Evolutionary conservation across 1,140 invertebrate genomes (phyloP).

Genomic region (Nylanderia fulva): DNA sequence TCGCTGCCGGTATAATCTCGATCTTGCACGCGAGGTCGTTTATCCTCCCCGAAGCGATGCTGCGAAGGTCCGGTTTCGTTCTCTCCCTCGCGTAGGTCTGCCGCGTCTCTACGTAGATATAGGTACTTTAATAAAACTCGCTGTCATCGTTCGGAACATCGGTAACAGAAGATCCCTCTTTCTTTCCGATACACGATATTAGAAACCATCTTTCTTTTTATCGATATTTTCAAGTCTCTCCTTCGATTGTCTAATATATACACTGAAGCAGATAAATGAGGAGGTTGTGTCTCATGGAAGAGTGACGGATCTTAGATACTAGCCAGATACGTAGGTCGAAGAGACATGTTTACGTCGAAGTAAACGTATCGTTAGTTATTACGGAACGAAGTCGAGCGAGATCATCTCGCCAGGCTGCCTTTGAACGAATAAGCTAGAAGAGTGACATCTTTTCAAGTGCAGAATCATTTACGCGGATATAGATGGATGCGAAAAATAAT

Average conservation of each 20-base stretch:
- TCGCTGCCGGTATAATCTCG: conserved; percentile 71
- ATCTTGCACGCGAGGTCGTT: conserved; percentile 71
- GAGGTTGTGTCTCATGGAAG: not conserved
- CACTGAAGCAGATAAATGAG: conserved; percentile 21
- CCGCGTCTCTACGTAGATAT: not conserved
- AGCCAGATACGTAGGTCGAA: conserved; percentile 29
- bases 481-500: conserved; percentile 14
- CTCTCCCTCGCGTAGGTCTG: conserved; percentile 53
- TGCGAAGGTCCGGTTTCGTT: conserved; percentile 59
- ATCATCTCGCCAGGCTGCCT: conserved; percentile 27
- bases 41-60: conserved; percentile 71
- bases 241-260: conserved; percentile 33
- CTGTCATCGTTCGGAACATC: conserved; percentile 6
- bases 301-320: conserved; percentile 18
- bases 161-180: not conserved
- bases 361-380: conserved; percentile 40
- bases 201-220: not conserved
- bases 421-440: conserved; percentile 21
- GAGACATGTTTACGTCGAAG: conserved; percentile 42
- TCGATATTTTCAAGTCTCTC: conserved; percentile 7
- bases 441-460: conserved; percentile 24
- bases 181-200: too few species aligned
- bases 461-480: conserved; percentile 33
- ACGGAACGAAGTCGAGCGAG: conserved; percentile 12
- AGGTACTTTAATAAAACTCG: conserved; percentile 30